A percentile compares a stretch with the other conserved stretches of the same genome.
phyloP scores from a whole-genome alignment of 2,888 invertebrate species.

The Iselma pallidipennis region DNA sequence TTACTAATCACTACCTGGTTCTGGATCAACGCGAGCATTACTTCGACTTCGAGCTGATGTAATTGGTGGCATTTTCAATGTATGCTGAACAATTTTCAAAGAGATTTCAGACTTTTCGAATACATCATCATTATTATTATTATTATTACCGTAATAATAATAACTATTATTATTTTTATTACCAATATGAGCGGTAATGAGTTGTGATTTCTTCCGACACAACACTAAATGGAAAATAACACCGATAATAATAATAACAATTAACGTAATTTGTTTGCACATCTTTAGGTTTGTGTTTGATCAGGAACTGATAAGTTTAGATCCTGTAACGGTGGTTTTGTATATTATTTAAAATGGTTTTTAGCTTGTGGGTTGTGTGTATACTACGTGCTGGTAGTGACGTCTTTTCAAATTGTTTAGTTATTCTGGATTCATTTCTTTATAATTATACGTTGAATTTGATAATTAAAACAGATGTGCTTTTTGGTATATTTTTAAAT shows the following conservation, averaged over 20 bases:
- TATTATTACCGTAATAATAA: too few species aligned
- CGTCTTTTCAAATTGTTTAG: neutral
- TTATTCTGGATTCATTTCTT: neutral
- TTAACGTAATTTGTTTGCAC: neutral
- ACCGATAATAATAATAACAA: neutral
- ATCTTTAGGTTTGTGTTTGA: neutral
- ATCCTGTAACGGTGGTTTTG: neutral
- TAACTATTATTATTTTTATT: neutral
- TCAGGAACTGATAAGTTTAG: neutral
- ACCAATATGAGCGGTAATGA: neutral
- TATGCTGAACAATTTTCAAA: constrained; percentile 13
- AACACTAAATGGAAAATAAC: neutral
- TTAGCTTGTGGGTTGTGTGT: neutral
- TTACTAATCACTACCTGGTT: constrained; percentile 7
- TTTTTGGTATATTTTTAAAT: too few species aligned
- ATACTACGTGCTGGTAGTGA: neutral
- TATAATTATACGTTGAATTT: too few species aligned
- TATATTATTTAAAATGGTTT: neutral
- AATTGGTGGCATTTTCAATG: constrained; percentile 18
- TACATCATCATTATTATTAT: constrained; percentile 3
- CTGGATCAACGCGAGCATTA: constrained; percentile 10
- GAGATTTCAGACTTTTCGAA: constrained; percentile 21
- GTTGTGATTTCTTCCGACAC: neutral
- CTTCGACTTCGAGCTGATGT: constrained; percentile 9
- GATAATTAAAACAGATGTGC: too few species aligned